Evolutionary conservation across 2,113 vertebrate genomes (phyloP), one percentile per base, ranked within the genome.

Genomic region (Ciconia maguari): DNA sequence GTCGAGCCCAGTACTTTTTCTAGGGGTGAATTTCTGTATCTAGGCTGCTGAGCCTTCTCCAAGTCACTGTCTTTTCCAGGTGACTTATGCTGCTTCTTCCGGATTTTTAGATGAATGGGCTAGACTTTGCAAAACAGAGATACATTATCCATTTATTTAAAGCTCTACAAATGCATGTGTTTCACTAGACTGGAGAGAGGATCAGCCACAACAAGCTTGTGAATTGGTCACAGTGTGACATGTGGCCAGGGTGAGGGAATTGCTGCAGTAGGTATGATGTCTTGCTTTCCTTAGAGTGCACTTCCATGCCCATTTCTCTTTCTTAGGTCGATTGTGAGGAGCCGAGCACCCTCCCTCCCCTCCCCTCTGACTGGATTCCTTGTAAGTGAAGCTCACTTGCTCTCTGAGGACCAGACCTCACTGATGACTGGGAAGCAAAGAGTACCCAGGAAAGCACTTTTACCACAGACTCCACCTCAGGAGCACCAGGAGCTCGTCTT

Each of bases 391-490:
- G 91, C 74, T 66, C 27, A 3, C 38, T 57, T 10, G 14, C 7
- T 60, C 27, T 66, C 77, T 69, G 87, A 46, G 74, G 71, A 93
- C 64, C 85, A 91, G 87, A 66, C 93, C 41, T 90, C 48, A 91
- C 91, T 74, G 81, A 97, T 91, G 90, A 91, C 62, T 92, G 82
- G 77, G 90, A 81, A 91, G 76, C 85, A 60, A 58, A 80, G 58
- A 69, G 66, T 66, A 94, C 83, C 76, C 85, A 81, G 72, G 36
- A 86, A 92, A 94, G 91, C 91, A 89, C 96, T 97, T 97, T 93
- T 44, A 93, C 54, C 70, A 92, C 81, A 42, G 93, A 94, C 86
- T 91, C 83, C 80, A 48, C 30, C 77, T 87, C 83, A 44, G 83
- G 78, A 94, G 68, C 74, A 78, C 24, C 61, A 78, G 52, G n/a